These are phyloP conservation scores for Gallinago stenura DNA, from an alignment of 2,797 vertebrate genomes.

Conservation along the genomic window DNA sequence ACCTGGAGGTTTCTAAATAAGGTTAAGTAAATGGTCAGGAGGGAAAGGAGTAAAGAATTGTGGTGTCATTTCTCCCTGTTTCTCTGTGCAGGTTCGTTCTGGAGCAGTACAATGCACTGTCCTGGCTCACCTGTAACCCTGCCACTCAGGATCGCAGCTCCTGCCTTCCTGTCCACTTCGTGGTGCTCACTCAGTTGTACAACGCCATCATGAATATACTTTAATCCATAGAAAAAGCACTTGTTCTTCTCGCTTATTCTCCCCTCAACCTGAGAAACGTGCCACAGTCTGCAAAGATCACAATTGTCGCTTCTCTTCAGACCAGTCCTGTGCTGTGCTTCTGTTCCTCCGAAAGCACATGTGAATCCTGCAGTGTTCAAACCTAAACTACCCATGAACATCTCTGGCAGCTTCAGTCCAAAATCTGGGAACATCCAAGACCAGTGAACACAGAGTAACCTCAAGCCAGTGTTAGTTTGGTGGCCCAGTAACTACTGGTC, in stretches of 20 bases:
- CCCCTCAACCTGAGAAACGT: conserved; percentile 59
- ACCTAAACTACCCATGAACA: conserved; percentile 44
- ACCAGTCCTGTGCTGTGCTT: conserved; percentile 65
- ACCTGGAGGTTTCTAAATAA: too few species aligned
- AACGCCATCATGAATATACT: conserved; percentile 97
- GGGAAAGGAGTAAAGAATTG: neutral
- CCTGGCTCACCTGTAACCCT: conserved; percentile 96
- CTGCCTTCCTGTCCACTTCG: conserved; percentile 97
- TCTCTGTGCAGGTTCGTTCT: conserved; percentile 90
- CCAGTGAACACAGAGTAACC: conserved; percentile 65
- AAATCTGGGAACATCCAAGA: conserved; percentile 64
- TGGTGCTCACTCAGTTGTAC: conserved; percentile 97
- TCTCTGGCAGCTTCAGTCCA: conserved; percentile 66
- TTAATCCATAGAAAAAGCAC: conserved; percentile 66
- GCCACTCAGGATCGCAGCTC: conserved; percentile 97
- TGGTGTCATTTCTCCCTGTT: neutral
- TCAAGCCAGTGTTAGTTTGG: conserved; percentile 64
- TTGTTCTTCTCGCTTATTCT: conserved; percentile 73
- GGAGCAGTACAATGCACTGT: conserved; percentile 99
- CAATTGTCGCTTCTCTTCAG: conserved; percentile 42
- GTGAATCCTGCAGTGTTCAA: conserved; percentile 66
- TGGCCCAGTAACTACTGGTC: conserved; percentile 65
- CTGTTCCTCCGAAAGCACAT: conserved; percentile 55
- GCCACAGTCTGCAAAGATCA: conserved; percentile 57
- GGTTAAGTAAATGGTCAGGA: accelerated